phyloP scores from a whole-genome alignment of 2,888 invertebrate genomes.

The Belgica antarctica region DNA sequence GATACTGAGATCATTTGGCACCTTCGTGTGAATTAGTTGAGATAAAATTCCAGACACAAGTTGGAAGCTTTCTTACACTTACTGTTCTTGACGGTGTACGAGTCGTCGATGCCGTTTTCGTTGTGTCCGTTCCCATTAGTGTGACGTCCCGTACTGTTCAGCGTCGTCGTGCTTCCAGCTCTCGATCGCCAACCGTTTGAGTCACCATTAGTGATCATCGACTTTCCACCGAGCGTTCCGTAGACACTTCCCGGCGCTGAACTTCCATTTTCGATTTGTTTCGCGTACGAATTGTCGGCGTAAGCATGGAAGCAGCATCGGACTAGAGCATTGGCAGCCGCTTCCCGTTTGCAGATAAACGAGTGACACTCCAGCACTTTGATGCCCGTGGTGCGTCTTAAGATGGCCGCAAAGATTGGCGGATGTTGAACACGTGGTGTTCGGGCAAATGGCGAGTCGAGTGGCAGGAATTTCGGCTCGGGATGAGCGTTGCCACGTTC shows the following conservation, averaged over 20 bases:
- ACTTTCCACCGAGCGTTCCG: conserved; percentile 54
- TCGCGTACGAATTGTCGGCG: conserved; percentile 91
- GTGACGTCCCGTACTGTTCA: conserved; percentile 60
- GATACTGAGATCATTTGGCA: not conserved
- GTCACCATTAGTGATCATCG: conserved; percentile 52
- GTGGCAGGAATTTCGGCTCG: conserved; percentile 84
- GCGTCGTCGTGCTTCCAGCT: conserved; percentile 62
- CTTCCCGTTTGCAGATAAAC: conserved; percentile 94
- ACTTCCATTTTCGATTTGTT: conserved; percentile 70
- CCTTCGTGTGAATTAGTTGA: not conserved
- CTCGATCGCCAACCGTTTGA: conserved; percentile 60
- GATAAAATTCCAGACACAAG: not conserved
- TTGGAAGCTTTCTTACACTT: conserved; percentile 47
- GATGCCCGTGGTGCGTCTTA: conserved; percentile 92
- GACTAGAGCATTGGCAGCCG: conserved; percentile 96
- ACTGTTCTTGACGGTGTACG: conserved; percentile 56
- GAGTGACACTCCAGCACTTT: conserved; percentile 99
- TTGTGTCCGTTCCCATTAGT: conserved; percentile 49
- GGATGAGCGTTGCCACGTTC: conserved; percentile 64
- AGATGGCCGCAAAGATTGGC: conserved; percentile 93
- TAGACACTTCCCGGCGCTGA: conserved; percentile 58
- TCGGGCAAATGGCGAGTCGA: conserved; percentile 94
- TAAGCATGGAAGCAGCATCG: conserved; percentile 97
- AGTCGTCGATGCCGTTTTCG: conserved; percentile 51
- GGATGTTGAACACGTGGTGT: conserved; percentile 91